Percentiles rank a stretch among this genome's conserved stretches.
Evolutionary conservation across 1,140 invertebrate species (phyloP).

Genomic region (Acyrthosiphon pisum): DNA sequence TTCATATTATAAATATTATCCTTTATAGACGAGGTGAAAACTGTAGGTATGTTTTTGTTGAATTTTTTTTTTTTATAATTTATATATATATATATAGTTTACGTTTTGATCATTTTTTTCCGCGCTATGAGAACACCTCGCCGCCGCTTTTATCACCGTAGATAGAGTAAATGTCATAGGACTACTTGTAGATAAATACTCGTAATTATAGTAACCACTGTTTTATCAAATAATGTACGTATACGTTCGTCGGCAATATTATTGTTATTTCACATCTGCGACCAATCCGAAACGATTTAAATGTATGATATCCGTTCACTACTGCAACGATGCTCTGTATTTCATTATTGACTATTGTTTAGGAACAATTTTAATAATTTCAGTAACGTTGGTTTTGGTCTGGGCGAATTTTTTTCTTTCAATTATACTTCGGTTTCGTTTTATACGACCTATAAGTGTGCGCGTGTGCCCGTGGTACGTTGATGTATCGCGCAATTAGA

Average conservation of each 20-base stretch:
- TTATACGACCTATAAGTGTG: not conserved
- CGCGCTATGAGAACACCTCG: too few species aligned
- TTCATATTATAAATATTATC: not conserved
- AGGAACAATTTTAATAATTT: not conserved
- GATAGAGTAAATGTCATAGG: not conserved
- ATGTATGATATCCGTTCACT: not conserved
- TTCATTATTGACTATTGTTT: not conserved
- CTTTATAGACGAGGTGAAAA: not conserved
- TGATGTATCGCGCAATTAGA: too few species aligned
- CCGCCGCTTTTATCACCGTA: not conserved
- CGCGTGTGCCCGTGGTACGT: too few species aligned
- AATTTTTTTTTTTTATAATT: not conserved
- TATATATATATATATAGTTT: conserved; percentile 9
- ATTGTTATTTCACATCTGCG: not conserved
- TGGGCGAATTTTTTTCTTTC: not conserved
- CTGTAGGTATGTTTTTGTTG: not conserved
- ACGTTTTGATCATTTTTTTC: not conserved
- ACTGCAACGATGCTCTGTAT: not conserved
- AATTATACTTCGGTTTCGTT: not conserved
- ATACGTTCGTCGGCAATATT: not conserved
- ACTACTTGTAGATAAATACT: not conserved
- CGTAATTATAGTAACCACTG: not conserved
- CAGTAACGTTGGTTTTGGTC: not conserved
- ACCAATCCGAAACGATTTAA: not conserved
- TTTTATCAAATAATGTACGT: not conserved